These are phyloP conservation scores for Takifugu ocellatus DNA, from an alignment of 2,797 vertebrate genomes.

Conservation along the genomic window DNA sequence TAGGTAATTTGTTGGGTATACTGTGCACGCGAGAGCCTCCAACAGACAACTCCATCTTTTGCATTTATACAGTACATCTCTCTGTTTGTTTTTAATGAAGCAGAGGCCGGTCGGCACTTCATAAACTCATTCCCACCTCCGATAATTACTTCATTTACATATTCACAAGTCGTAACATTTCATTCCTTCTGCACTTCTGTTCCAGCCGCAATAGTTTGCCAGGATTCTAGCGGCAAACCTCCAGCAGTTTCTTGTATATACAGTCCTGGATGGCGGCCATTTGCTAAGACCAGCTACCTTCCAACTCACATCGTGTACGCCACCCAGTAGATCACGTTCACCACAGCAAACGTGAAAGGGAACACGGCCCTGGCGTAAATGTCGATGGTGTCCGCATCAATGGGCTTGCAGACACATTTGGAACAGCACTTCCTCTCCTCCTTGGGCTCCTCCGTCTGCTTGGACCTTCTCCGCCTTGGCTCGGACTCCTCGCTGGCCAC, in stretches of 20 bases:
- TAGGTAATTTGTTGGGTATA: conserved; percentile 12
- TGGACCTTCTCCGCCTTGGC: conserved; percentile 68
- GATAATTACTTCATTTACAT: conserved; percentile 41
- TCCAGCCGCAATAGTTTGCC: conserved; percentile 45
- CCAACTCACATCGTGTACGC: conserved; percentile 89
- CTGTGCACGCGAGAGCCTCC: conserved; percentile 19
- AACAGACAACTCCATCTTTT: conserved; percentile 26
- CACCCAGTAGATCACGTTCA: conserved; percentile 98
- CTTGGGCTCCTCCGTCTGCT: conserved; percentile 52
- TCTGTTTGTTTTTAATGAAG: conserved; percentile 30
- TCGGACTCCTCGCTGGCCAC: conserved; percentile 76
- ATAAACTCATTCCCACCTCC: conserved; percentile 35
- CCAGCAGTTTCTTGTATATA: conserved; percentile 54
- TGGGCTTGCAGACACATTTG: conserved; percentile 89
- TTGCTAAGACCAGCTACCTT: conserved; percentile 12
- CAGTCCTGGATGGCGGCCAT: conserved; percentile 43
- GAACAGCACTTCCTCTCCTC: conserved; percentile 80
- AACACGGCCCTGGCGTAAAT: conserved; percentile 94
- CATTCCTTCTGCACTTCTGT: conserved; percentile 23
- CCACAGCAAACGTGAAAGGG: conserved; percentile 93
- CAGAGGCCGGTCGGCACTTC: conserved; percentile 36
- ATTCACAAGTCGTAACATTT: conserved; percentile 28
- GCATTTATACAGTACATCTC: conserved; percentile 19
- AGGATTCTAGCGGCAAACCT: conserved; percentile 36
- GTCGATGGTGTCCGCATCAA: conserved; percentile 96